Conservation (phyloP, 2,113 vertebrate genomes). For the Cygnus buccinator region DNA sequence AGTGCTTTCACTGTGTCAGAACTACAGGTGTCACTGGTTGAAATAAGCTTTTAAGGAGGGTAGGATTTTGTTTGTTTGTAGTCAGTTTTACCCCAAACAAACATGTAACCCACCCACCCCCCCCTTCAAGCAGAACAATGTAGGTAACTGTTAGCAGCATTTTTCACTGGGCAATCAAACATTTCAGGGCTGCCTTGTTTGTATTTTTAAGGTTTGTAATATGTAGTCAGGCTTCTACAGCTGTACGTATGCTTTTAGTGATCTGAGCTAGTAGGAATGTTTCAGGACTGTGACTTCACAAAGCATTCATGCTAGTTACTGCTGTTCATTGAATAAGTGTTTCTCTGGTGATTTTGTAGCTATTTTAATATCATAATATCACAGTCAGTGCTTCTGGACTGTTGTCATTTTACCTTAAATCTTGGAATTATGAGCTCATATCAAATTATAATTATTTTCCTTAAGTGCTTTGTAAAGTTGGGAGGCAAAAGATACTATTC, state of each 20-base stretch:
- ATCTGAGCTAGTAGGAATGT: not conserved
- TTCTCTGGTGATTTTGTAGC: not conserved
- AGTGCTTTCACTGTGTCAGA: not conserved
- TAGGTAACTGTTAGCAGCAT: not conserved
- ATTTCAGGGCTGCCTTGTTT: no score
- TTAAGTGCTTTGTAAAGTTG: not conserved
- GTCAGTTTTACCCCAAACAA: not conserved
- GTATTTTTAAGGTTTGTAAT: not conserved
- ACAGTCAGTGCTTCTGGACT: not conserved
- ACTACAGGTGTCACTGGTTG: not conserved
- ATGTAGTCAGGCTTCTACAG: not conserved
- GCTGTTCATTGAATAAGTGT: not conserved
- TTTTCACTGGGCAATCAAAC: not conserved
- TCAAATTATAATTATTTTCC: no score
- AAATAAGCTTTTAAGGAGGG: not conserved
- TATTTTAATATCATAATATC: not conserved
- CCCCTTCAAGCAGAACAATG: not conserved
- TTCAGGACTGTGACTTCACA: accelerated
- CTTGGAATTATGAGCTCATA: not conserved
- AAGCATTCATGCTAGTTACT: not conserved
- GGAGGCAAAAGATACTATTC: not conserved
- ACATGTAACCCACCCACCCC: not conserved
- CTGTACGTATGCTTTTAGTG: accelerated
- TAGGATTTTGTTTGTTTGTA: not conserved
- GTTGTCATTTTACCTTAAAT: not conserved